Evolutionary conservation across 2,888 invertebrate species (phyloP).

Genomic region (Diadegma fenestrale): DNA sequence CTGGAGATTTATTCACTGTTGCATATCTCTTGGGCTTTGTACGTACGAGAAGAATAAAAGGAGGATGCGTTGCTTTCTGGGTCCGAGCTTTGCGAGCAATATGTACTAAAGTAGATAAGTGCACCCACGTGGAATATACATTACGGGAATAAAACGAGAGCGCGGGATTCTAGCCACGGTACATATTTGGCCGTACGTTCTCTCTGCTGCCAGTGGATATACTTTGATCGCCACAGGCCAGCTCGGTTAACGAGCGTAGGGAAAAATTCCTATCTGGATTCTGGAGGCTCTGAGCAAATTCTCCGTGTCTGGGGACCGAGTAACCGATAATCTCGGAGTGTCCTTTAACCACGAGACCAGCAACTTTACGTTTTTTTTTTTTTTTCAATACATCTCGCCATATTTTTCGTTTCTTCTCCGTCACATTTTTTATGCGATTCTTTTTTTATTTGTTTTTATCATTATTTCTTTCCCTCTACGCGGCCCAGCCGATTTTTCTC

Average conservation of each 20-base stretch:
- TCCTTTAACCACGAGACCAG: slow-evolving; percentile 22
- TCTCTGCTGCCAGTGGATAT: slow-evolving; percentile 17
- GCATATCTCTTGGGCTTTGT: slow-evolving; percentile 15
- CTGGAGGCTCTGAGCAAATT: slow-evolving; percentile 56
- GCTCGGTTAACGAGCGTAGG: slow-evolving; percentile 25
- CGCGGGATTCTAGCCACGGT: slow-evolving; percentile 60
- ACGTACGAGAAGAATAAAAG: background rate
- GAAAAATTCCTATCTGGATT: slow-evolving; percentile 60
- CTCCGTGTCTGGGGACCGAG: slow-evolving; percentile 51
- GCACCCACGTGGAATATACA: slow-evolving; percentile 63
- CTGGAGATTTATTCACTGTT: slow-evolving; percentile 40
- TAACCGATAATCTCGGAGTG: slow-evolving; percentile 58
- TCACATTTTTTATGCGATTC: background rate
- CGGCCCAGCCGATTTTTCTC: background rate
- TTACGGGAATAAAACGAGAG: slow-evolving; percentile 59
- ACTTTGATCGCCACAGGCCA: slow-evolving; percentile 36
- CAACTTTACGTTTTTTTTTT: slow-evolving; percentile 22
- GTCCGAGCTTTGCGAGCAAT: slow-evolving; percentile 18
- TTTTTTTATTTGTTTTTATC: background rate
- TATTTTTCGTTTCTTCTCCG: background rate
- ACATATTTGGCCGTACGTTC: slow-evolving; percentile 66
- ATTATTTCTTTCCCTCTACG: background rate
- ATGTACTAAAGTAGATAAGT: slow-evolving; percentile 58
- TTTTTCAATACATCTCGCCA: background rate
- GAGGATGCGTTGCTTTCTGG: slow-evolving; percentile 30